A percentile compares a stretch with the other conserved stretches of the same genome.
Evolutionary conservation across 1,140 invertebrate genomes (phyloP).

Genomic region (Cardiocondyla obscurior): DNA sequence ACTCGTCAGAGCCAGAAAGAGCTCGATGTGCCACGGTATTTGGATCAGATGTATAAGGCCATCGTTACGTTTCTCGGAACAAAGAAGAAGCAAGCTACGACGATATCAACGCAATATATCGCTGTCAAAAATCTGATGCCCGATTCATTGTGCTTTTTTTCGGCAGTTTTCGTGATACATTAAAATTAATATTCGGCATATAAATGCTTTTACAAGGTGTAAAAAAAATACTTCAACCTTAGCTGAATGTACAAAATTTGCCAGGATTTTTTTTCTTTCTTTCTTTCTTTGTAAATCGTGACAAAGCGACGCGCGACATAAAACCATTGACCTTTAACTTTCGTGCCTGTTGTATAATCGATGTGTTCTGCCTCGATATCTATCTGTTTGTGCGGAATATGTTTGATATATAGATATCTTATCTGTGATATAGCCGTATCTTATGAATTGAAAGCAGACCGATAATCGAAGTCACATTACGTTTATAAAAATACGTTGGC

Average conservation of each 20-base stretch:
- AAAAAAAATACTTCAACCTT: not conserved
- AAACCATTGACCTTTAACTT: constrained; percentile 6
- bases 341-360: not conserved
- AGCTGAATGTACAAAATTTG: not conserved
- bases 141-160: not conserved
- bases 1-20: constrained; percentile 41
- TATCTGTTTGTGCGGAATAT: constrained; percentile 15
- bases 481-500: not conserved
- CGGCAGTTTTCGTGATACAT: not conserved
- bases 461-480: not conserved
- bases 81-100: constrained; percentile 37
- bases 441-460: not conserved
- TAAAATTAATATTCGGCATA: too few species aligned
- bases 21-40: constrained; percentile 57
- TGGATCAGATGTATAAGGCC: constrained; percentile 42
- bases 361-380: not conserved
- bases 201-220: too few species aligned
- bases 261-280: too few species aligned
- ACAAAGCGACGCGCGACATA: not conserved
- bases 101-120: constrained; percentile 3
- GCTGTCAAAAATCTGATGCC: constrained; percentile 9
- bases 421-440: not conserved
- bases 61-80: constrained; percentile 36
- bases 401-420: not conserved
- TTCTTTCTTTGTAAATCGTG: not conserved